Evolutionary conservation across 2,113 vertebrate species (phyloP), one percentile per base, ranked within the genome.

Genomic region (Chaenogobius annularis): DNA sequence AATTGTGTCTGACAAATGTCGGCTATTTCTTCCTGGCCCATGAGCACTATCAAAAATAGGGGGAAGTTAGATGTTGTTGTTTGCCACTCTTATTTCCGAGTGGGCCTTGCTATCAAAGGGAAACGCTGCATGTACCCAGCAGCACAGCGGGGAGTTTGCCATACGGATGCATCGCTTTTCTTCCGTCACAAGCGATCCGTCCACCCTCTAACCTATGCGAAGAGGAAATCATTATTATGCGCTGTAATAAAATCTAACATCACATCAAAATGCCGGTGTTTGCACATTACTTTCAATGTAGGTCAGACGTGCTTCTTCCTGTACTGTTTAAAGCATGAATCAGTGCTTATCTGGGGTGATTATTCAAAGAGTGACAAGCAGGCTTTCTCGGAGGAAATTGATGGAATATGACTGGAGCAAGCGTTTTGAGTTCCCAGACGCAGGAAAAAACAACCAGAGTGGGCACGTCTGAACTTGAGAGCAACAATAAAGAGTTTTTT

Each of bases 391-490:
- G 61, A 77, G 90, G 90, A 92, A 87, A 86, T 72, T 91, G 89
- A 93, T 93, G 87, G 91, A 92, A 87, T 83, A 86, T 86, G 92
- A 91, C 90, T 85, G 84, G 72, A 72, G 74, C 85, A 87, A 84
- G 80, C 81, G 55, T 75, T 73, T 72, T 58, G 22, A 77, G 55
- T 78, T 82, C 78, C 74, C 65, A 81, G 74, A 68, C 17, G 13
- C 35, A 62, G 26, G 69, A 64, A 54, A 62, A 58, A 40, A 47
- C 31, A 55, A 68, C 19, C 40, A 3, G 63, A 73, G 66, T 10
- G 85, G 79, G 82, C 88, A 93, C 79, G 90, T 91, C 89, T 79
- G 56, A 58, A 82, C 89, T 86, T 84, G 89, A 88, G 86, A 82
- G 82, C 75, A 68, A 72, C 65, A 81, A 87, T 78, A 71, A 79